These are phyloP conservation scores for Meta bourneti DNA, from an alignment of 2,888 invertebrate genomes.

Conservation along the genomic window DNA sequence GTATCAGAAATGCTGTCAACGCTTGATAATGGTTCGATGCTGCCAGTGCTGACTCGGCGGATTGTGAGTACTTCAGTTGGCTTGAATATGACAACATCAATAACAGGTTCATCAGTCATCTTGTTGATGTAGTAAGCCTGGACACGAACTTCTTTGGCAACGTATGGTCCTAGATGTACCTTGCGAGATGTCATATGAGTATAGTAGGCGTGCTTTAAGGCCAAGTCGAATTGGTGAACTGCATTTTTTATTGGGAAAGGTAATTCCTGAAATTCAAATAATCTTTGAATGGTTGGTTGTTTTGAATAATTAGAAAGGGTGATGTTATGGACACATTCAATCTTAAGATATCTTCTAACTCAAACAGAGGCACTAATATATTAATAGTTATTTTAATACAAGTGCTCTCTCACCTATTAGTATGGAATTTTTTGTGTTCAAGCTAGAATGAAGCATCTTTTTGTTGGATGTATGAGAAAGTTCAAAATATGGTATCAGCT, in stretches of 20 bases:
- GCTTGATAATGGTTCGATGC: conserved; percentile 63
- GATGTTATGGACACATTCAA: too few species aligned
- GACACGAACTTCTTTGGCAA: neutral
- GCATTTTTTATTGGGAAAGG: neutral
- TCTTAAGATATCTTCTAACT: too few species aligned
- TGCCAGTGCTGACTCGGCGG: conserved; percentile 44
- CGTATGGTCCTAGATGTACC: neutral
- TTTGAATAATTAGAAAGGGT: too few species aligned
- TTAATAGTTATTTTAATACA: too few species aligned
- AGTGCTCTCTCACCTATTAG: too few species aligned
- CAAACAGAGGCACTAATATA: too few species aligned
- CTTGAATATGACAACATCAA: conserved; percentile 60
- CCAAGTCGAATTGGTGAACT: conserved; percentile 35
- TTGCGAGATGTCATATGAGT: conserved; percentile 43
- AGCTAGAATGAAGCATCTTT: too few species aligned
- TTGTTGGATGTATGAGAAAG: too few species aligned
- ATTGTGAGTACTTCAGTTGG: conserved; percentile 62
- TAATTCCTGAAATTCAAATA: neutral
- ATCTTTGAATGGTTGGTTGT: too few species aligned
- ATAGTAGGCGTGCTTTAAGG: conserved; percentile 70
- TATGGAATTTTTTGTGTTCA: too few species aligned
- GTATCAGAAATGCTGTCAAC: conserved; percentile 12
- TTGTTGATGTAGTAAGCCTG: conserved; percentile 67
- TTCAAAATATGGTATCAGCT: too few species aligned
- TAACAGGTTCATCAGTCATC: conserved; percentile 70